A percentile compares a stretch with the other conserved stretches of the same genome.
Evolutionary conservation across 1,140 invertebrate species (phyloP).

Genomic region (Drosophila hydei): DNA sequence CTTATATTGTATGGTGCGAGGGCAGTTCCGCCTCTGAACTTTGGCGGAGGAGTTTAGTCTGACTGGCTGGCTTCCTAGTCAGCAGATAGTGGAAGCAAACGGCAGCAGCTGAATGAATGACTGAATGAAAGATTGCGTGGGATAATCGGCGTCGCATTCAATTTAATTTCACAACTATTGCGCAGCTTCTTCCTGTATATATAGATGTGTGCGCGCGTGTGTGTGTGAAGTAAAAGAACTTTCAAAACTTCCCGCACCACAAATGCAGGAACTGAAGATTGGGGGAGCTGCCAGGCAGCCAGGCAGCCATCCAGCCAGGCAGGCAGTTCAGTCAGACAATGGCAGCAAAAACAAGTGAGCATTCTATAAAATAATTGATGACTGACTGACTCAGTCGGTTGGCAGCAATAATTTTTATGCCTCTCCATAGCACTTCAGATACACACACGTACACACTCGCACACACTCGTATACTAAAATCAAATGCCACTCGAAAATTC

Average conservation of each 20-base stretch:
- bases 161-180: constrained; percentile 83
- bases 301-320: too few relatives aligned
- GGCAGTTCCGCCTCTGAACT: constrained; percentile 65
- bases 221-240: constrained; percentile 51
- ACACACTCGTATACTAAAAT: constrained; percentile 68
- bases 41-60: constrained; percentile 35
- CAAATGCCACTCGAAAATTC: constrained; percentile 79
- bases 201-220: background rate
- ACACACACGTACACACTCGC: constrained; percentile 35
- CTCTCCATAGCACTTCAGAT: constrained; percentile 64
- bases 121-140: constrained; percentile 80
- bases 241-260: constrained; percentile 55
- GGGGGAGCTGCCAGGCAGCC: too few relatives aligned
- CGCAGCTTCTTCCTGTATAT: constrained; percentile 57
- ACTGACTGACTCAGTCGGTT: constrained; percentile 75
- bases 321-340: constrained; percentile 40
- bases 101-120: constrained; percentile 37
- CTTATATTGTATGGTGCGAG: constrained; percentile 53
- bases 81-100: too few relatives aligned
- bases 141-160: constrained; percentile 82
- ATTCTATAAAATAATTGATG: constrained; percentile 83
- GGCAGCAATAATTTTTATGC: constrained; percentile 79
- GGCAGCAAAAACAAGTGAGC: constrained; percentile 79
- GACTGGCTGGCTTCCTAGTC: constrained; percentile 16
- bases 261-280: background rate